phyloP scores from a whole-genome alignment of 2,113 vertebrate species.

The Osmerus eperlanus region DNA sequence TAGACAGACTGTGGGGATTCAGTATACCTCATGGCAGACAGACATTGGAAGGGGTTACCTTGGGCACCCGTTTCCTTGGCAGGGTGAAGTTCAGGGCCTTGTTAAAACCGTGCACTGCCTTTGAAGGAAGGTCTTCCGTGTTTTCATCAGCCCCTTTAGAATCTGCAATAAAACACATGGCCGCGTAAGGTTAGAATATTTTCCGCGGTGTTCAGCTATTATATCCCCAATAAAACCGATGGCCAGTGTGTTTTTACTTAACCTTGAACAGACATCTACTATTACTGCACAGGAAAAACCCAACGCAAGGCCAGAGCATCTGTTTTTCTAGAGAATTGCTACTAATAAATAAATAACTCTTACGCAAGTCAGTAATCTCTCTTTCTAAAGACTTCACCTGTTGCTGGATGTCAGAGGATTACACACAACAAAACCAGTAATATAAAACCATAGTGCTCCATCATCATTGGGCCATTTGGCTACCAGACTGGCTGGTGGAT shows the following conservation, averaged over 20 bases:
- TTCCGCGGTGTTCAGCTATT: conserved; percentile 21
- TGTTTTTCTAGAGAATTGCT: conserved; percentile 22
- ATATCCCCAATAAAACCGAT: conserved; percentile 29
- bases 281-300: conserved; percentile 1
- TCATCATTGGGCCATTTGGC: not conserved
- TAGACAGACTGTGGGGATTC: not conserved
- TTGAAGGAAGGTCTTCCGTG: conserved; percentile 68
- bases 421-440: too few relatives aligned
- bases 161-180: conserved; percentile 54
- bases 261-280: conserved; percentile 10
- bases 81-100: conserved; percentile 81
- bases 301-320: not conserved
- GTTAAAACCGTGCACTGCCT: conserved; percentile 74
- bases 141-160: conserved; percentile 78
- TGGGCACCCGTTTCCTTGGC: conserved; percentile 89
- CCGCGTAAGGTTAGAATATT: conserved; percentile 13
- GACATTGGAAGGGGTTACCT: conserved; percentile 69
- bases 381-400: too few relatives aligned
- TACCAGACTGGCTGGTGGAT: not conserved
- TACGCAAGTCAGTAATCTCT: not conserved
- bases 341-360: conserved; percentile 11
- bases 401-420: too few relatives aligned
- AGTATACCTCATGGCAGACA: not conserved
- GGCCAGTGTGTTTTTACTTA: conserved; percentile 11
- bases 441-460: not conserved